A percentile compares a stretch with the other conserved stretches of the same genome.
Conservation (phyloP, 2,888 invertebrate genomes). For the Meandrusa payeni region DNA sequence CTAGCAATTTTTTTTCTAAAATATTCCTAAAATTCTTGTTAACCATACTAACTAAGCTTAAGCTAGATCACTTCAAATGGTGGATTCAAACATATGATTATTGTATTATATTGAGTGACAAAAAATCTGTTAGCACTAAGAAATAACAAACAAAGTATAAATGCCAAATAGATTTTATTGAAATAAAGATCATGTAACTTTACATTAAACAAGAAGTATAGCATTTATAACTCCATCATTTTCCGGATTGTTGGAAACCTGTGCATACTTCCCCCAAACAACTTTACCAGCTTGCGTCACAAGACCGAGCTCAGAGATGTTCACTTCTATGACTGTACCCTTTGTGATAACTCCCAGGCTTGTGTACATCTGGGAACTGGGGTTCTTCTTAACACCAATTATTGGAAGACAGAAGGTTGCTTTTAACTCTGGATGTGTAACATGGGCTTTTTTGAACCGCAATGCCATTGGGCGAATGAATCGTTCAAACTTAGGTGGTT, state of each 20-base stretch:
- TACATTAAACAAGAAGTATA: constrained; percentile 96
- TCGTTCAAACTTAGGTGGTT: constrained; percentile 99
- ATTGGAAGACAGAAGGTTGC: constrained; percentile 98
- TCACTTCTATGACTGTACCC: constrained; percentile 98
- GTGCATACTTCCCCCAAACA: constrained; percentile 99
- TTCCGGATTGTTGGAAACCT: constrained; percentile 99
- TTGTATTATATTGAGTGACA: no score
- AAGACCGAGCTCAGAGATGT: constrained; percentile 98
- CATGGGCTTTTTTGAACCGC: constrained; percentile 98
- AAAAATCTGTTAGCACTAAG: no score
- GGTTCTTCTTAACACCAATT: constrained; percentile 99
- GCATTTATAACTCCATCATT: constrained; percentile 99
- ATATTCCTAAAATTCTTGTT: no score
- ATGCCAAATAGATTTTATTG: constrained; percentile 39
- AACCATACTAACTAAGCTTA: no score
- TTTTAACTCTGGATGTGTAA: constrained; percentile 99
- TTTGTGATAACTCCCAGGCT: constrained; percentile 98
- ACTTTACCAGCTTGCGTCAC: constrained; percentile 99
- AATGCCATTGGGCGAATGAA: constrained; percentile 99
- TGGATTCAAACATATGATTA: no score
- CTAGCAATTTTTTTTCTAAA: no score
- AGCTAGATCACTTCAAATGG: no score
- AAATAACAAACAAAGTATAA: constrained; percentile 27
- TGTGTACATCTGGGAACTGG: constrained; percentile 98
- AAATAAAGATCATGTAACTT: constrained; percentile 36